Evolutionary conservation across 2,797 vertebrate genomes (phyloP), one percentile per base, ranked within the genome.

Genomic region (Meriones psammophilus): DNA sequence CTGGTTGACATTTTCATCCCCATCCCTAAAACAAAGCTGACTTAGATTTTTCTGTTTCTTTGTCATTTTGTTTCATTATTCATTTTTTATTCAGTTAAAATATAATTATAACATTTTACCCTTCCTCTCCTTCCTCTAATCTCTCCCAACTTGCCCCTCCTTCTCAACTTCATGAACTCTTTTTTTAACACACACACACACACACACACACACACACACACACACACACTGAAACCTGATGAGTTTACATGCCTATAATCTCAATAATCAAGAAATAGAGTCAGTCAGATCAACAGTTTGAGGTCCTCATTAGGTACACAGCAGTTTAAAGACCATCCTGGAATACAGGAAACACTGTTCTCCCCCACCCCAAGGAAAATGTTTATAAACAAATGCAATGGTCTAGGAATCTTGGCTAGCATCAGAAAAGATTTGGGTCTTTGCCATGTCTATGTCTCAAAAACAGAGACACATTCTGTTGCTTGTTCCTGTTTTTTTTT

Each of bases 381-480:
- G 42, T 26, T 77, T 50, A 30, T 77, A 77, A 77, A 77, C 46
- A 77, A 77, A 50, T 50, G 46, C 42, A 50, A 30, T 50, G 74
- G 13, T 50, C 46, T 77, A 50, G 42, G 46, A 50, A 77, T 77
- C 28, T 50, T 50, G n/a, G 9, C 79, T 60, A 81, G 13, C n/a
- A 39, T 60, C 56, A 81, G 56, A 60, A 81, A 60, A 60, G 54
- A 60, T 80, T 28, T 15, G 60, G 79, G 28, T 85, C 78, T 93
- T 94, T 91, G 78, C 83, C 88, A 79, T 90, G 50, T 88, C 68
- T 77, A 7, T 39, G 33, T 93, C 30, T 91, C 46, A 78, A 74
- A 91, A 64, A 36, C 24, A n/a, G 71, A 83, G 58, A 64, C 73
- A 83, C 71, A 79, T 60, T 30, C 71, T 76, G 50, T 9, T 84